Base-by-base conservation (phyloP, 2,888 invertebrate species). In the Anarsia innoxiella region DNA sequence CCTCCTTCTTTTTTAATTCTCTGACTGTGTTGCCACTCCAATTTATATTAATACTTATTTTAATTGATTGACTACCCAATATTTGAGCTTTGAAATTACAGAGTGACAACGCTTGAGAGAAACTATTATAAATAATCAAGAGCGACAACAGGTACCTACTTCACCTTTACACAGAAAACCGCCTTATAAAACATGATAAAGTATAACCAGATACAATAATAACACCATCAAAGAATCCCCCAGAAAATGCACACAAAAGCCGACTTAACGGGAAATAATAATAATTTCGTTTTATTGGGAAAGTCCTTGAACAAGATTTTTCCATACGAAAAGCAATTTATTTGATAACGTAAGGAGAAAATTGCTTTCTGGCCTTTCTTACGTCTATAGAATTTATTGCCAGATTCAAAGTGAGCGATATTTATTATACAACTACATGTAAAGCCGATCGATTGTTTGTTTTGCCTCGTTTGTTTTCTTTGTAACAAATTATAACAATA, bases 361-460 rank as follows among this genome's bases (percentile, higher is more conserved):
- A 80, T 78, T 77, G 80, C 70, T 74, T 78, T 75, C 63, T 76
- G 66, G 66, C 70, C 69, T 76, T 72, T 68, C 69, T 66, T 66
- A 60, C 58, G 49, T 59, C 62, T 65, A 73, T 74, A 26, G 15
- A 33, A 33, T 33, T 33, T 26, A 33, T 33, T 26, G 33, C 33
- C 33, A n/a, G 33, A 33, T 26, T 33, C 26, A 33, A 33, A 33
- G 10, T 26, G 15, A 25, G 15, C 26, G 15, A 33, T 69, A 69
- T 66, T 66, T 33, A 33, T 32, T 32, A 12, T n/a, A n/a, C n/a
- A 32, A 51, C 55, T 50, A 48, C 43, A 26, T 37, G 14, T 30
- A 41, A 39, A 37, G 43, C 39, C 34, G 41, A 27, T 34, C 42
- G 31, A 40, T 37, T 32, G 33, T 19, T 19, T 19, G 3, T 3